Evolutionary conservation across 1,140 invertebrate genomes (phyloP).

Genomic region (Bombus sibiricus): DNA sequence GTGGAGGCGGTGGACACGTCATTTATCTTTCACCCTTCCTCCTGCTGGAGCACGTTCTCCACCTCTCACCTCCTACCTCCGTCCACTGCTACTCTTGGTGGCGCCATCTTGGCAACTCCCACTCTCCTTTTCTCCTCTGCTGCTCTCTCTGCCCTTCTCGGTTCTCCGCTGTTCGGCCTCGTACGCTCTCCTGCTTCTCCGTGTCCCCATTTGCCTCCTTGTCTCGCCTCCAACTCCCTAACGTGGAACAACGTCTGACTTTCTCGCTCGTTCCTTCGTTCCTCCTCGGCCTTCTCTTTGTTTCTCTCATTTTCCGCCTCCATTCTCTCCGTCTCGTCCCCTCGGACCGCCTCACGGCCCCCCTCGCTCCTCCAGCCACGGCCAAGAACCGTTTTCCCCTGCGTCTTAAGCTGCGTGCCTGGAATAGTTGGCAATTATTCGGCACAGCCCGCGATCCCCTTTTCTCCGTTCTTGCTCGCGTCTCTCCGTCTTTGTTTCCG

Average conservation of each 20-base stretch:
- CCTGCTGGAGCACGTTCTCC: constrained; percentile 59
- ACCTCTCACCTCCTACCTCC: constrained; percentile 60
- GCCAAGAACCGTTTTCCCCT: constrained; percentile 44
- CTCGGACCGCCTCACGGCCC: constrained; percentile 52
- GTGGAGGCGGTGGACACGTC: constrained; percentile 79
- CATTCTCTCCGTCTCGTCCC: constrained; percentile 44
- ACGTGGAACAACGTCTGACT: constrained; percentile 18
- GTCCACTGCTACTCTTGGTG: constrained; percentile 61
- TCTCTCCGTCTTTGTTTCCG: constrained; percentile 24
- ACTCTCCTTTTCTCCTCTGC: constrained; percentile 65
- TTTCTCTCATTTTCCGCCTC: constrained; percentile 61
- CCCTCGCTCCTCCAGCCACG: constrained; percentile 29
- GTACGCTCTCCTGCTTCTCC: constrained; percentile 31
- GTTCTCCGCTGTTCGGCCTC: constrained; percentile 57
- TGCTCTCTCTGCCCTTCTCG: constrained; percentile 57
- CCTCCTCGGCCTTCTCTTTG: constrained; percentile 53
- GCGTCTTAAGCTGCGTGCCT: constrained; percentile 66
- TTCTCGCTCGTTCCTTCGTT: constrained; percentile 23
- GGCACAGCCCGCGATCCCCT: constrained; percentile 51
- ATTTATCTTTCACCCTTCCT: constrained; percentile 82
- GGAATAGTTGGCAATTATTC: constrained; percentile 77
- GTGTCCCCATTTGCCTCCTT: constrained; percentile 64
- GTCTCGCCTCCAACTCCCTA: constrained; percentile 7
- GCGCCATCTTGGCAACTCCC: constrained; percentile 79
- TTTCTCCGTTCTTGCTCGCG: constrained; percentile 21